phyloP scores from a whole-genome alignment of 37 sponge, comb jelly and placozoan species.

The Spongia lamella region DNA sequence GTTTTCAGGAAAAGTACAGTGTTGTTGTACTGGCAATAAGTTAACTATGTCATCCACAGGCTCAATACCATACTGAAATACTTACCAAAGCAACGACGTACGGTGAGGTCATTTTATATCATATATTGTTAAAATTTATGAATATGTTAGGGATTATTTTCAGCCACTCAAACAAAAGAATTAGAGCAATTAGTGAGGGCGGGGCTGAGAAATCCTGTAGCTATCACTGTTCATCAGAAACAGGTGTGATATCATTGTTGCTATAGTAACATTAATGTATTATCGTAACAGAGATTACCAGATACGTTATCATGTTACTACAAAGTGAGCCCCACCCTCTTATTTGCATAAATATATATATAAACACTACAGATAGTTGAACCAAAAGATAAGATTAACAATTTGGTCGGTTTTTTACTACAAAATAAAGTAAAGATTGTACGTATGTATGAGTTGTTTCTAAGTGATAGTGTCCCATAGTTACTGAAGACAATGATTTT shows the following conservation, averaged over 20 bases:
- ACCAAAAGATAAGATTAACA: conserved; percentile 49
- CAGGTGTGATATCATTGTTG: background rate
- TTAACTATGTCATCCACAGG: conserved; percentile 13
- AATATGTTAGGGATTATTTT: conserved; percentile 80
- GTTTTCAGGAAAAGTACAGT: conserved; percentile 71
- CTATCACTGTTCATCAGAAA: conserved; percentile 70
- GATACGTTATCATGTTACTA: background rate
- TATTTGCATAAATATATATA: background rate
- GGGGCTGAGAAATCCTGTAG: conserved; percentile 90
- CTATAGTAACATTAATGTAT: background rate
- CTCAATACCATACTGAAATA: conserved; percentile 81
- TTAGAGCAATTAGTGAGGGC: conserved; percentile 86
- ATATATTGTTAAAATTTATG: background rate
- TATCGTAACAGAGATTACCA: too few relatives aligned
- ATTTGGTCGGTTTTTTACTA: conserved; percentile 53
- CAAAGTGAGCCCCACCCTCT: background rate
- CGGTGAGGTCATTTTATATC: conserved; percentile 29
- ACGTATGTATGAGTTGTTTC: too few relatives aligned
- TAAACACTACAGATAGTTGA: conserved; percentile 8
- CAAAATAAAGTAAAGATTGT: conserved; percentile 18
- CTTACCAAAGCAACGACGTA: conserved; percentile 90
- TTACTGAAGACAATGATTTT: conserved; percentile 82
- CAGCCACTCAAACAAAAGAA: conserved; percentile 91
- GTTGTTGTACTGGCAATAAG: background rate
- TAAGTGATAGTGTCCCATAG: too few relatives aligned